Evolutionary conservation across 2,888 invertebrate species (phyloP), one percentile per base, ranked within the genome.

Genomic region (Rapana venosa): DNA sequence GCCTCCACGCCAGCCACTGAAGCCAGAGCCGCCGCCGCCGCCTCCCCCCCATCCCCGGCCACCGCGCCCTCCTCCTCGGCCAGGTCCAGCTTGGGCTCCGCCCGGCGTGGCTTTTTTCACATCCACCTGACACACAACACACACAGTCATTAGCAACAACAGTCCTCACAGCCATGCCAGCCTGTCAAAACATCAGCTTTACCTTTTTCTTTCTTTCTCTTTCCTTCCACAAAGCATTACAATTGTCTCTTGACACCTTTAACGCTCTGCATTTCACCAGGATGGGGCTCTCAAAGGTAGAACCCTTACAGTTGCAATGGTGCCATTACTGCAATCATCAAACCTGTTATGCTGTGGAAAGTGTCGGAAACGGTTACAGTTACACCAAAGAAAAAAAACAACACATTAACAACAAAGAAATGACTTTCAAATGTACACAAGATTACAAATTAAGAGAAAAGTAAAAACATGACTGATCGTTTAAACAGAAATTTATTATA

Each of bases 81-180:
- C 81, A 47, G 81, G 26, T 15, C 81, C 81, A 66, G 36, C 47
- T 90, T 87, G 89, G 61, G 26, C 87, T 84, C 32, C 81, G n/a
- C 66, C 70, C 11, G 98, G 98, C 89, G 98, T 98, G 85, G 99
- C 99, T 95, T 98, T 98, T 97, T 99, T 99, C 77, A 99, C 98
- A 96, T 99, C 99, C 90, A 95, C 94, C 96, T 96, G 92, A 83
- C 36, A 83, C 81, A 83, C 8, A 15, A 47, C 47, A 93, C 74
- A 47, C 47, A 93, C 74, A 83, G 30, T 17, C 47, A 26, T 79
- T 5, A 79, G 79, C 35, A 32, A 77, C n/a, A 58, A 70, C 85
- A 30, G 26, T 79, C 79, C 30, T 79, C 15, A 8, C 11, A 8
- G 5, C 30, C 35, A 20, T 17, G 15, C 47, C 35, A 15, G 79